These are phyloP conservation scores for Pterocles burchelli DNA, from an alignment of 2,113 vertebrate species.

Conservation along the genomic window DNA sequence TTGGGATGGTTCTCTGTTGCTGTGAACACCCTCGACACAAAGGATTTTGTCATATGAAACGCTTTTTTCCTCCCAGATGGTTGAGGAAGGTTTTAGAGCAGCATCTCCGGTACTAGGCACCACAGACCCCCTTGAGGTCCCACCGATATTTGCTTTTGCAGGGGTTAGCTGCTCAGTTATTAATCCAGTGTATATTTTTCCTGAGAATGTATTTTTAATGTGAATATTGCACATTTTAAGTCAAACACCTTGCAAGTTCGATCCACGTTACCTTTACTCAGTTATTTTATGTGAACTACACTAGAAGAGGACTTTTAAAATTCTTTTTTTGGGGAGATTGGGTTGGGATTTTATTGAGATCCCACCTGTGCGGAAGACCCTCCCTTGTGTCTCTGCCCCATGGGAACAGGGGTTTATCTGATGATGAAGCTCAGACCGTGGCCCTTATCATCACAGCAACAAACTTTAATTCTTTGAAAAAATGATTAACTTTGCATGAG, in stretches of 20 bases:
- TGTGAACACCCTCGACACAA: not conserved
- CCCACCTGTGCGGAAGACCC: fast-evolving
- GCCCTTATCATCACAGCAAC: not conserved
- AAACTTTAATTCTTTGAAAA: not conserved
- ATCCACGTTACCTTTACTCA: not conserved
- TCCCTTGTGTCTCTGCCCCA: not conserved
- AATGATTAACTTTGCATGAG: no score
- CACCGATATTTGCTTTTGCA: not conserved
- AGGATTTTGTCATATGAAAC: fast-evolving
- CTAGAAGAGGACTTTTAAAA: not conserved
- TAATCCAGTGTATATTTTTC: not conserved
- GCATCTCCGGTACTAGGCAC: fast-evolving
- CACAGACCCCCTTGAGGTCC: fast-evolving
- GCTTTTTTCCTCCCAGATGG: not conserved
- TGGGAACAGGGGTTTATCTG: fast-evolving
- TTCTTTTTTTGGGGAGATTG: no score
- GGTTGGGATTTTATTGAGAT: fast-evolving
- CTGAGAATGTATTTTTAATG: not conserved
- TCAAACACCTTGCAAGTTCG: not conserved
- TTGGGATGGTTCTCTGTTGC: not conserved
- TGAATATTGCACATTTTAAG: not conserved
- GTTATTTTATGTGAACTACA: no score
- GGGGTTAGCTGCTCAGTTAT: not conserved
- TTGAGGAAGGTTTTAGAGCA: not conserved
- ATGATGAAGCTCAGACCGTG: no score